These are phyloP conservation scores for Thinocorus orbignyianus DNA, from an alignment of 2,113 vertebrate genomes.

Conservation along the genomic window DNA sequence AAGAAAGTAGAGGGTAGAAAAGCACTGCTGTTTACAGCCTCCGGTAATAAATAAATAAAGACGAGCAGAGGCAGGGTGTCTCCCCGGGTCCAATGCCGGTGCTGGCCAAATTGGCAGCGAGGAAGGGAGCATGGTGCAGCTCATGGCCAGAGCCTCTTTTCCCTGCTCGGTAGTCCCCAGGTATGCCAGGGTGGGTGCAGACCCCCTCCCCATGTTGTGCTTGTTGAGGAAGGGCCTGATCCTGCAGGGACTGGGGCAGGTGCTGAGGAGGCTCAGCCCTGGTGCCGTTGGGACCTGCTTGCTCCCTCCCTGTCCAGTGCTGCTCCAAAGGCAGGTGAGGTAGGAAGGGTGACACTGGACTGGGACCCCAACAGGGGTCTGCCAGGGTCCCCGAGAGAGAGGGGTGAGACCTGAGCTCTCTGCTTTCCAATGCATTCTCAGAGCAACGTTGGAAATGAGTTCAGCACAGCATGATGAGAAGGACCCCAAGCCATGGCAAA, in stretches of 20 bases:
- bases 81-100: background rate
- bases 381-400: background rate
- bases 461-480: constrained; percentile 38
- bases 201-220: constrained; percentile 5
- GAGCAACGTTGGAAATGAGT: constrained; percentile 18
- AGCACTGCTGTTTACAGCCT: constrained; percentile 73
- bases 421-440: constrained; percentile 4
- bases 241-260: background rate
- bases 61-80: constrained; percentile 37
- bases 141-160: constrained; percentile 18
- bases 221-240: constrained; percentile 45
- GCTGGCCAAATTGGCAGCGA: background rate
- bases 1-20: constrained; percentile 73
- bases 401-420: background rate
- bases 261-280: background rate
- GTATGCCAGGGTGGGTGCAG: background rate
- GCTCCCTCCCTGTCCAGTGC: background rate
- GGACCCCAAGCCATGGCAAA: background rate
- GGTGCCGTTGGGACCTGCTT: background rate
- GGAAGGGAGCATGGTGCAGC: constrained; percentile 1
- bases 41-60: constrained; percentile 68
- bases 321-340: constrained; percentile 54
- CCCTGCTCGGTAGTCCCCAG: background rate
- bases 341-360: constrained; percentile 53
- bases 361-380: background rate